A percentile compares a stretch with the other conserved stretches of the same genome.
phyloP scores from a whole-genome alignment of 2,113 vertebrate genomes.

The Herpetotheres cachinnans region DNA sequence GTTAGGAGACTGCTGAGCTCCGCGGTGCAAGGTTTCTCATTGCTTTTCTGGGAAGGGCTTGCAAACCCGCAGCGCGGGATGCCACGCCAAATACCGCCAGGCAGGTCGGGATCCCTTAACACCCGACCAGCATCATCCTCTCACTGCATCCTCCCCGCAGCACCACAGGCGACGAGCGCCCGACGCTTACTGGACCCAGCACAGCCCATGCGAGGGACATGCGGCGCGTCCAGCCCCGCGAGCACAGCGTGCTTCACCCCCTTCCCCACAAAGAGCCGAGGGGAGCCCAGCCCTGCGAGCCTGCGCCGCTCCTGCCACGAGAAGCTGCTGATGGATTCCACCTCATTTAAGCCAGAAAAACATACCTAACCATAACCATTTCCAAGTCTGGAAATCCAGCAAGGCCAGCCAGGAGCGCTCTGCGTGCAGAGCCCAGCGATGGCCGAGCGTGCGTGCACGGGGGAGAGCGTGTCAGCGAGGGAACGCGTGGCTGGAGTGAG shows the following conservation, averaged over 20 bases:
- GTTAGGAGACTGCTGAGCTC: background rate
- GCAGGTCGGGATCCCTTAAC: background rate
- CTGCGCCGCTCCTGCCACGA: background rate
- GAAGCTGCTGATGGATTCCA: background rate
- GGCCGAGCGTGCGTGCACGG: too few species aligned
- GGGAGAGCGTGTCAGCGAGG: too few species aligned
- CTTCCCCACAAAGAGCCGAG: too few species aligned
- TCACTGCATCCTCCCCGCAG: background rate
- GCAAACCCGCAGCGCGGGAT: rapidly evolving
- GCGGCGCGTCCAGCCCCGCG: too few species aligned
- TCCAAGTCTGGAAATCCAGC: too few species aligned
- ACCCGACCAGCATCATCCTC: background rate
- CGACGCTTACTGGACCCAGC: rapidly evolving
- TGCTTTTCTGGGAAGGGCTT: background rate
- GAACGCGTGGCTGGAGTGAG: too few species aligned
- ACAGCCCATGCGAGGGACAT: too few species aligned
- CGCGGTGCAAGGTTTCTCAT: rapidly evolving
- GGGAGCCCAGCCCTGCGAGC: background rate
- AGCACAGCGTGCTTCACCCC: too few species aligned
- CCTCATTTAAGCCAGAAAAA: background rate
- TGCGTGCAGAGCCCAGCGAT: background rate
- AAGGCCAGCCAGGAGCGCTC: background rate
- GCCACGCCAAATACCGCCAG: background rate
- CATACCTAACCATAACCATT: background rate
- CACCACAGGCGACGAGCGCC: rapidly evolving